These are phyloP conservation scores for Thamnaconus septentrionalis DNA, from an alignment of 2,113 vertebrate genomes.

Conservation along the genomic window DNA sequence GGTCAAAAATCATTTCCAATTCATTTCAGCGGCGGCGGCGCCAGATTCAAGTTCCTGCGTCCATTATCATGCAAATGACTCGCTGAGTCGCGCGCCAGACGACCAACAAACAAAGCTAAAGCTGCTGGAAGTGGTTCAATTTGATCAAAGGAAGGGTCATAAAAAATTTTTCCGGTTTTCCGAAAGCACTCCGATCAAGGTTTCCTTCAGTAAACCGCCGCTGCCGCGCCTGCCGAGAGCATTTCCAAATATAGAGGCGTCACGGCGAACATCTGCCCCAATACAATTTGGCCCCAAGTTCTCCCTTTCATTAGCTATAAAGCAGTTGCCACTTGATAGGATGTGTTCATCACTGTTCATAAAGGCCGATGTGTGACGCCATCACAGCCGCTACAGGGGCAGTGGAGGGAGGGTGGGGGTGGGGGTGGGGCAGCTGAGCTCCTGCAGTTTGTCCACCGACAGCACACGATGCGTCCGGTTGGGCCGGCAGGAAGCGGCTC, in stretches of 20 bases:
- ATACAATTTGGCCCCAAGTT: conserved; percentile 65
- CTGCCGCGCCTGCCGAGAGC: conserved; percentile 10
- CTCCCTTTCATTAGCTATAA: conserved; percentile 67
- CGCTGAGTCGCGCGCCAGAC: neutral
- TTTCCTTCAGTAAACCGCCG: neutral
- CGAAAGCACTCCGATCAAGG: conserved; percentile 48
- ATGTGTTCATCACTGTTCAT: conserved; percentile 64
- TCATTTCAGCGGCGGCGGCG: neutral
- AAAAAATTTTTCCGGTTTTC: conserved; percentile 38
- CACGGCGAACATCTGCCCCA: conserved; percentile 61
- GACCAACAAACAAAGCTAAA: conserved; percentile 13
- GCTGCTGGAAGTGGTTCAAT: conserved; percentile 30
- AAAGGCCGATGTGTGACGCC: conserved; percentile 40
- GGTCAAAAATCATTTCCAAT: conserved; percentile 6
- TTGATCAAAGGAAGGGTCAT: conserved; percentile 37
- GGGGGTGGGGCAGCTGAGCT: no score
- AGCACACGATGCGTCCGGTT: no score
- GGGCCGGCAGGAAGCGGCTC: no score
- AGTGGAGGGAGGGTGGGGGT: no score
- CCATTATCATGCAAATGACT: conserved; percentile 18
- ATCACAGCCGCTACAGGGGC: conserved; percentile 16
- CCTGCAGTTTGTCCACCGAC: no score
- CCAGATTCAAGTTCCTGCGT: neutral
- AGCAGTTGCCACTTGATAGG: conserved; percentile 64
- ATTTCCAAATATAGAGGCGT: conserved; percentile 46